These are phyloP conservation scores for Siderastrea siderea DNA, from an alignment of 92 coral and sea anemone species.

Conservation along the genomic window DNA sequence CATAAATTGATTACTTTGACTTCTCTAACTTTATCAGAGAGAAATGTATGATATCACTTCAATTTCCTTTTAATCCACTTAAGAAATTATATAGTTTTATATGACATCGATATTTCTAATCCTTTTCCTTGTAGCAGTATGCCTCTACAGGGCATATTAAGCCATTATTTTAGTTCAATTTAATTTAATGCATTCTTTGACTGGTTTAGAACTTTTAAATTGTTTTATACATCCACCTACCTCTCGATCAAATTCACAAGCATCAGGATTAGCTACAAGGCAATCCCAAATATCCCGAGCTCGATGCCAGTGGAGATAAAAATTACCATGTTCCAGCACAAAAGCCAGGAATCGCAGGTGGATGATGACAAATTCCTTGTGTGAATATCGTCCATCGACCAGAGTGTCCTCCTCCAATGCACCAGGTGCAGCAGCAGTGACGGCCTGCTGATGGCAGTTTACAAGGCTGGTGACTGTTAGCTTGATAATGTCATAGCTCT, in stretches of 20 bases:
- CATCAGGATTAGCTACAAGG: constrained; percentile 77
- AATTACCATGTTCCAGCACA: constrained; percentile 86
- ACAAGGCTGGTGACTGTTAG: constrained; percentile 84
- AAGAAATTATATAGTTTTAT: too few relatives aligned
- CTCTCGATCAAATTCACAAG: constrained; percentile 91
- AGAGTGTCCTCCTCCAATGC: constrained; percentile 85
- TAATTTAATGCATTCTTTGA: too few relatives aligned
- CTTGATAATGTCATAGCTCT: constrained; percentile 86
- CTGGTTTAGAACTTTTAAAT: too few relatives aligned
- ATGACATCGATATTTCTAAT: too few relatives aligned
- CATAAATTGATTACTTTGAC: too few relatives aligned
- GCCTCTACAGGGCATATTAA: too few relatives aligned
- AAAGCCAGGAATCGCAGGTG: constrained; percentile 86
- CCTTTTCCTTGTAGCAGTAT: too few relatives aligned
- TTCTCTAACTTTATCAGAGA: too few relatives aligned
- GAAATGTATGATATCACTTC: too few relatives aligned
- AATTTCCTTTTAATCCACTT: too few relatives aligned
- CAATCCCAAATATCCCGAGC: constrained; percentile 91
- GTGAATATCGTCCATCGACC: constrained; percentile 89
- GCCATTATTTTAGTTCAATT: too few relatives aligned
- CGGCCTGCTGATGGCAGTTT: constrained; percentile 88
- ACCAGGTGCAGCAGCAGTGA: constrained; percentile 61
- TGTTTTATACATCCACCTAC: constrained; percentile 25
- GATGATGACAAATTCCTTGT: constrained; percentile 75
- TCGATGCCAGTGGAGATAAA: constrained; percentile 90